phyloP scores from a whole-genome alignment of 2,888 invertebrate genomes.

The Dryomyza anilis region DNA sequence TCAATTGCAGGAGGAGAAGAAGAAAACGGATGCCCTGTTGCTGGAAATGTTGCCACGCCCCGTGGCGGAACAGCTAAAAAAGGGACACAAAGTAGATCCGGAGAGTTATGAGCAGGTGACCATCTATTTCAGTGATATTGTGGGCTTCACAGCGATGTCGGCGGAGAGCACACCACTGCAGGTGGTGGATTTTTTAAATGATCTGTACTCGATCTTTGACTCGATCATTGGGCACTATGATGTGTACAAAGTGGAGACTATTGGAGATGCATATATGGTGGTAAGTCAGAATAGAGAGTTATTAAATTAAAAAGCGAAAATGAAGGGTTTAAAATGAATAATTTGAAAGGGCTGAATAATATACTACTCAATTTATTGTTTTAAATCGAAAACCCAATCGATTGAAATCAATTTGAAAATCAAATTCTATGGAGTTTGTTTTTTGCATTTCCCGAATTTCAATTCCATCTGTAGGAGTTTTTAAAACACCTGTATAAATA shows the following conservation, averaged over 20 bases:
- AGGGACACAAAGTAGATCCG: constrained; percentile 86
- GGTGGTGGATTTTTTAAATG: constrained; percentile 92
- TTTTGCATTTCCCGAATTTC: no score
- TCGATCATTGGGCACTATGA: constrained; percentile 91
- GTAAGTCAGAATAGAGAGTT: constrained; percentile 59
- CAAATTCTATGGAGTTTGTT: no score
- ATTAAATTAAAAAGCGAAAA: not conserved
- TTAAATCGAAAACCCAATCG: no score
- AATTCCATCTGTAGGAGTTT: no score
- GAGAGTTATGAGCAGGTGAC: constrained; percentile 87
- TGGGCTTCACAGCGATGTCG: constrained; percentile 91
- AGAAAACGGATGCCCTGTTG: constrained; percentile 89
- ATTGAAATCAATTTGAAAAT: no score
- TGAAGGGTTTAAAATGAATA: no score
- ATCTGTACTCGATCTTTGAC: constrained; percentile 93
- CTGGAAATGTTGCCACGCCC: constrained; percentile 87
- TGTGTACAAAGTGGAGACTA: constrained; percentile 92
- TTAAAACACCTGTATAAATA: no score
- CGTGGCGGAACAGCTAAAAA: constrained; percentile 91
- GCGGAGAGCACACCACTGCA: constrained; percentile 89
- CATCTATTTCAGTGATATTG: constrained; percentile 94
- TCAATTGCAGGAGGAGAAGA: constrained; percentile 92
- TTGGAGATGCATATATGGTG: constrained; percentile 93
- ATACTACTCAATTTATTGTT: no score
- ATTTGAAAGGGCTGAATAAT: no score